Base-by-base conservation (phyloP, 1,140 invertebrate genomes). In the Calliphora vicina region DNA sequence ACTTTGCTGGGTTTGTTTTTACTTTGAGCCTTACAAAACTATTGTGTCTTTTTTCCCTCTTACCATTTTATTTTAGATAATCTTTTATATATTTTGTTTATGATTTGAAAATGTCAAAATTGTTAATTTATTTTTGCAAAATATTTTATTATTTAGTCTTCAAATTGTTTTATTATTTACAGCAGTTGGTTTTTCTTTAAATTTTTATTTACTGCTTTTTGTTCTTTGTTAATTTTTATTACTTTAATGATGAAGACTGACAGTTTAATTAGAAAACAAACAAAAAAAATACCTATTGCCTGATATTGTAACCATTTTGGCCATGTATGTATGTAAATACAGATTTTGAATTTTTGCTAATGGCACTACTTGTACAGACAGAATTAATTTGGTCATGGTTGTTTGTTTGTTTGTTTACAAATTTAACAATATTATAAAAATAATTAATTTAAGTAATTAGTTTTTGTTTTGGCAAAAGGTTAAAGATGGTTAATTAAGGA, bases 181-280 rank as follows among this genome's bases (percentile, higher is more conserved):
- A 23, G 17, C 1, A 17, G 45, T n/a, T 57, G 8, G 17, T 57
- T 17, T n/a, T 50, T 12, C n/a, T n/a, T n/a, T n/a, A n/a, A n/a
- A n/a, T n/a, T 17, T 57, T 57, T 5, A n/a, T 57, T 15, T n/a
- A n/a, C 6, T 57, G 50, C 50, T 15, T 2, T 57, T 0, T 23
- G 23, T 67, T 67, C 20, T 67, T 23, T 20, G 61, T 67, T 23
- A 25, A 67, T 6, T 20, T 67, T 20, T 67, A 20, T 42, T 35
- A 73, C n/a, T n/a, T n/a, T 35, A 35, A 29, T 78, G 74, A 78
- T 78, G 74, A 78, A 78, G 74, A 78, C 25, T 78, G 74, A 78
- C 74, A 78, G 74, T 78, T 78, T 78, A 78, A 78, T 78, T 78
- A 78, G n/a, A n/a, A n/a, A n/a, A n/a, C n/a, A n/a, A n/a, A n/a